Evolutionary conservation across 1,140 invertebrate species (phyloP).

Genomic region (Drosophila trapezifrons): DNA sequence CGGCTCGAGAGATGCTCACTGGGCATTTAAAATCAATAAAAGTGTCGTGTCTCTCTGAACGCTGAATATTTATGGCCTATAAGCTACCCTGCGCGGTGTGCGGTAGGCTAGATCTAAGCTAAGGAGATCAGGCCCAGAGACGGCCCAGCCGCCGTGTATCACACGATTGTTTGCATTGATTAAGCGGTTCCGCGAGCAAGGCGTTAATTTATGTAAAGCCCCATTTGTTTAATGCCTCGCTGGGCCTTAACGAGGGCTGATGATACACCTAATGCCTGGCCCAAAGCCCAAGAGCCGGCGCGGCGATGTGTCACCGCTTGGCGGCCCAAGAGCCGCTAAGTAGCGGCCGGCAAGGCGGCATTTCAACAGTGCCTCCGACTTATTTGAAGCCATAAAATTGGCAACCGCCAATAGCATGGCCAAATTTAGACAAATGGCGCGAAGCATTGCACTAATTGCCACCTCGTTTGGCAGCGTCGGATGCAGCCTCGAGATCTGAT

Average conservation of each 20-base stretch:
- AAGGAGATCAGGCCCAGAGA: slow-evolving; percentile 5
- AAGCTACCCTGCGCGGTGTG: background rate
- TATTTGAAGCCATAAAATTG: slow-evolving; percentile 50
- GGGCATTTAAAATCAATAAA: slow-evolving; percentile 40
- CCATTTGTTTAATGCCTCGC: slow-evolving; percentile 15
- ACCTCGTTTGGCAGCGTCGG: slow-evolving; percentile 42
- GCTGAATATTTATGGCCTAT: slow-evolving; percentile 47
- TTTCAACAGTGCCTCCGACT: slow-evolving; percentile 53
- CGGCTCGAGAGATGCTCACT: slow-evolving; percentile 17
- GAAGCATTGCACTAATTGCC: slow-evolving; percentile 52
- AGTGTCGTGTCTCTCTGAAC: slow-evolving; percentile 16
- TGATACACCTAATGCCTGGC: slow-evolving; percentile 3
- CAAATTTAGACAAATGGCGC: slow-evolving; percentile 57
- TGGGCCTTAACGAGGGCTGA: slow-evolving; percentile 17
- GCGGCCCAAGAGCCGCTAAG: slow-evolving; percentile 2
- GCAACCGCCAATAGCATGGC: slow-evolving; percentile 49
- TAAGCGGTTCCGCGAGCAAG: slow-evolving; percentile 22
- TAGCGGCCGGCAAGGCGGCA: slow-evolving; percentile 14
- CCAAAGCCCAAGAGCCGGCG: background rate
- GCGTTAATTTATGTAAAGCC: slow-evolving; percentile 47
- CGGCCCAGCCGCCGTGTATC: slow-evolving; percentile 5
- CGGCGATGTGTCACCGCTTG: slow-evolving; percentile 17
- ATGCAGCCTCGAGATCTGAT: slow-evolving; percentile 40
- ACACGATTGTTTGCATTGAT: slow-evolving; percentile 20
- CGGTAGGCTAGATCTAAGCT: background rate